Base-by-base conservation (phyloP, 2,888 invertebrate species). In the Drosophila robusta region DNA sequence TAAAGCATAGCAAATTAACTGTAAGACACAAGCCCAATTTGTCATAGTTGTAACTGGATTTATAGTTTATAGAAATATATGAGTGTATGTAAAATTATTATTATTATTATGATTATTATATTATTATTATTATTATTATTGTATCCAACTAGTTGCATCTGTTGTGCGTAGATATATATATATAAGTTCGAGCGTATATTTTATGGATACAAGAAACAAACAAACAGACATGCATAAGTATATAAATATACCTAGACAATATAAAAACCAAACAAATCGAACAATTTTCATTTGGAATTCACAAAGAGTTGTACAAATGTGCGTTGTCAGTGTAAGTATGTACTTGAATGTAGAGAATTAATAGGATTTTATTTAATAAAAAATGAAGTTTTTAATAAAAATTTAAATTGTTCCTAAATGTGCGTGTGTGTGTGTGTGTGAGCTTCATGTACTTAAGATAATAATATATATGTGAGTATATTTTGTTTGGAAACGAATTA, bases 31-130 rank as follows among this genome's bases (percentile, higher is more conserved):
- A 50, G 22, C 67, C 75, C 69, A 69, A 80, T 84, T 75, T 78
- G 89, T 89, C 88, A 89, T 84, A 85, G 65, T 65, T 9, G n/a
- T 84, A 89, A 89, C 81, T 55, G 76, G 62, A 79, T 61, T 18
- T 46, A 54, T 39, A 32, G 50, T 32, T 67, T 51, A 52, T 55
- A 67, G 50, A 66, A 39, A 51, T 72, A 29, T 58, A 70, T 63
- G 57, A 63, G 11, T 66, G 42, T 36, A 39, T 74, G 58, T 83
- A 75, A 55, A 45, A 66, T 32, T 55, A 72, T 24, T 45, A 61
- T 68, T 47, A 75, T 47, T 54, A 75, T 41, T 45, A 63, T 56
- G 26, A 56, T 56, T 46, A 84, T 39, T 58, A 75, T 54, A 42
- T 68, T 49, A 75, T 41, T 45, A 29, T 29, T 29, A 29, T 36